Percentiles rank a stretch among this genome's conserved stretches.
phyloP scores from a whole-genome alignment of 2,113 vertebrate species.

The Lontra canadensis region DNA sequence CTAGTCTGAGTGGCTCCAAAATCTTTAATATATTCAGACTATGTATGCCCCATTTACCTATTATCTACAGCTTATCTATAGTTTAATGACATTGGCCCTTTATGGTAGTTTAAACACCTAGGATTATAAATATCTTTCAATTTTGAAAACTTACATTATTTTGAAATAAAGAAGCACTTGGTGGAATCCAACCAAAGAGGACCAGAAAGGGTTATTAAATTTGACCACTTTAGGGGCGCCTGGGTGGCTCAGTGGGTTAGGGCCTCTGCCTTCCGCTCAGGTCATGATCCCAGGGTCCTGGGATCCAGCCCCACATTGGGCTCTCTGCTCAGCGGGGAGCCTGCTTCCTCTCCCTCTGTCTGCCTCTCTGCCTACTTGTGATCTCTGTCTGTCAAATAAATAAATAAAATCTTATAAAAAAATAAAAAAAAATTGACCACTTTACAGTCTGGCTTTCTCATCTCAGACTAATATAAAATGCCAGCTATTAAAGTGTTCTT shows the following conservation, averaged over 20 bases:
- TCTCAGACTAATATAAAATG: constrained; percentile 6
- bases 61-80: background rate
- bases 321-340: no score
- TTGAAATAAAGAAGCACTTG: background rate
- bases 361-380: no score
- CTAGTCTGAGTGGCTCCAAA: background rate
- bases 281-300: no score
- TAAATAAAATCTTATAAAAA: no score
- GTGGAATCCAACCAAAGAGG: constrained; percentile 11
- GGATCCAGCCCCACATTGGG: no score
- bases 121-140: constrained; percentile 1
- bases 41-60: background rate
- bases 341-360: no score
- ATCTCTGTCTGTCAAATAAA: no score
- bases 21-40: background rate
- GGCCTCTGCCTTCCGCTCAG: no score
- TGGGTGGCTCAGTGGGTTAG: no score
- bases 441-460: background rate
- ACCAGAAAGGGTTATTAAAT: background rate
- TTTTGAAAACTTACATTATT: constrained; percentile 2
- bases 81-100: background rate
- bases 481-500: background rate
- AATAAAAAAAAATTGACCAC: background rate
- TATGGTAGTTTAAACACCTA: background rate
- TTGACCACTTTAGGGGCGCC: background rate